These are phyloP conservation scores for Scyliorhinus canicula DNA, from an alignment of 2,797 vertebrate species.

Conservation along the genomic window DNA sequence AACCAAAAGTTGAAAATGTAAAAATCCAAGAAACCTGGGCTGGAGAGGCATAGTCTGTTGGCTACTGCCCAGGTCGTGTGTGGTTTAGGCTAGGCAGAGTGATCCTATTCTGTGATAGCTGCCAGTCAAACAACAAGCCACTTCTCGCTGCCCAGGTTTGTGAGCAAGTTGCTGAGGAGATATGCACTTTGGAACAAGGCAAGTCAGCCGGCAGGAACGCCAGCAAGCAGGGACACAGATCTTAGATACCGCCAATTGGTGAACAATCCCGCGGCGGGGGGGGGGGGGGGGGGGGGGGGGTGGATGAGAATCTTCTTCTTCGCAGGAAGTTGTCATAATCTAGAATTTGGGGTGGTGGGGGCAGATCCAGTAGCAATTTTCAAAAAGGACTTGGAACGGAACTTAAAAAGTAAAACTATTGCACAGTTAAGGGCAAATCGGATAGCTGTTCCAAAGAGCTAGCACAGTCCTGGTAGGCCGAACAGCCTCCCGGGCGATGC, in stretches of 20 bases:
- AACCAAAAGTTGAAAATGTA: neutral
- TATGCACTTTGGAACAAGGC: neutral
- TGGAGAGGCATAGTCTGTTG: neutral
- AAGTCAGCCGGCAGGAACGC: neutral
- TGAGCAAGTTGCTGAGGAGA: neutral
- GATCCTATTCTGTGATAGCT: neutral
- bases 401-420: neutral
- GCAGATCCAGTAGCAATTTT: neutral
- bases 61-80: neutral
- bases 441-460: neutral
- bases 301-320: neutral
- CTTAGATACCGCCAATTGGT: neutral
- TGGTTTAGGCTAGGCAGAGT: neutral
- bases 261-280: no score
- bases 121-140: neutral
- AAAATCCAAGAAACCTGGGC: neutral
- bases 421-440: neutral
- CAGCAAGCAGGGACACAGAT: neutral
- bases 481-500: neutral
- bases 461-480: neutral
- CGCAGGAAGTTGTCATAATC: neutral
- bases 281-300: no score
- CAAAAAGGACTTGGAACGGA: neutral
- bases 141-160: neutral
- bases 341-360: neutral